Percentiles rank a stretch among this genome's conserved stretches.
Conservation (phyloP, 2,797 vertebrate species). For the Poeciliopsis infans region DNA sequence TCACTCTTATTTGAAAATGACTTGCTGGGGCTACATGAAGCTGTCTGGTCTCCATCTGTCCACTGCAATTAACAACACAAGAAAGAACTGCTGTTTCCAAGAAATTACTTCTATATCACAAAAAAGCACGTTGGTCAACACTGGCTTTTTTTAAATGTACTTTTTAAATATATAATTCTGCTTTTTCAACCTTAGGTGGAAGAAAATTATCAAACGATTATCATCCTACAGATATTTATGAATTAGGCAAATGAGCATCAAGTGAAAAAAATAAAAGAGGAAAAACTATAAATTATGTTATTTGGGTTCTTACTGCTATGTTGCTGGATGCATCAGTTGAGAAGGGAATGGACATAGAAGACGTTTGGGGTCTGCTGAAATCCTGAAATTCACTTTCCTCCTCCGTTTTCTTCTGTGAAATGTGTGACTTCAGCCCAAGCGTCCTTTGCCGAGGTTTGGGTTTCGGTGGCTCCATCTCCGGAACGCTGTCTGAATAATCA, state of each 20-base stretch:
- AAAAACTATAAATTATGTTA: background rate
- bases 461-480: slow-evolving; percentile 68
- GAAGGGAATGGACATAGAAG: slow-evolving; percentile 62
- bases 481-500: slow-evolving; percentile 47
- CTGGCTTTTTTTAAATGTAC: background rate
- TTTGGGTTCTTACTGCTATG: slow-evolving; percentile 29
- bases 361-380: slow-evolving; percentile 59
- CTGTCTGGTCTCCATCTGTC: slow-evolving; percentile 35
- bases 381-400: slow-evolving; percentile 56
- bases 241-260: background rate
- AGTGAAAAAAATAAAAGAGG: background rate
- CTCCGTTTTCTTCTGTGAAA: slow-evolving; percentile 60
- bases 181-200: background rate
- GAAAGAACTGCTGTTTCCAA: slow-evolving; percentile 1
- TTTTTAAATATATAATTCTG: background rate
- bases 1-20: slow-evolving; percentile 65
- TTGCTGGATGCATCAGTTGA: slow-evolving; percentile 56
- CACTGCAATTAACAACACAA: slow-evolving; percentile 46
- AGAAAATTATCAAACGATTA: background rate
- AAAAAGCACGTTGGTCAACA: background rate
- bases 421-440: slow-evolving; percentile 54
- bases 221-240: background rate
- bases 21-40: slow-evolving; percentile 54
- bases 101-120: background rate
- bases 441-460: slow-evolving; percentile 83